A percentile compares a stretch with the other conserved stretches of the same genome.
Evolutionary conservation across 2,113 vertebrate species (phyloP).

Genomic region (Halcyon senegalensis): DNA sequence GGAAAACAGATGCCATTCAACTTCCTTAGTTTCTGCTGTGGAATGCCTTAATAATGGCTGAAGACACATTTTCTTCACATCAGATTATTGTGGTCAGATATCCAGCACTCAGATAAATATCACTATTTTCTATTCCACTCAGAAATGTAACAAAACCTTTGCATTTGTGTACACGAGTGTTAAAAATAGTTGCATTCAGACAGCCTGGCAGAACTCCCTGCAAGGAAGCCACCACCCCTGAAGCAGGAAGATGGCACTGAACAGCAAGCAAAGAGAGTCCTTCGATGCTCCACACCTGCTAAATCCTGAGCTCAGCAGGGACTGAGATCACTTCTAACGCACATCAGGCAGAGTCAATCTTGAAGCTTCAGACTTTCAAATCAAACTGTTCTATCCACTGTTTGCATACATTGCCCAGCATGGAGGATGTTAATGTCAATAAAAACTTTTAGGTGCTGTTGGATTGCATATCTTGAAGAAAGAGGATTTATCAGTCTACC

Average conservation of each 20-base stretch:
- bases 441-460: not conserved
- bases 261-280: too few relatives aligned
- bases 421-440: not conserved
- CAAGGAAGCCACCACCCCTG: not conserved
- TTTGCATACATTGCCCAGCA: not conserved
- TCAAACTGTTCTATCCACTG: not conserved
- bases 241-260: not conserved
- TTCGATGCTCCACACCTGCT: rapidly evolving
- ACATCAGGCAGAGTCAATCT: not conserved
- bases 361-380: not conserved
- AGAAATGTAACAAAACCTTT: rapidly evolving
- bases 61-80: not conserved
- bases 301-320: not conserved
- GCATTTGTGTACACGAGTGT: rapidly evolving
- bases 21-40: not conserved
- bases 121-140: not conserved
- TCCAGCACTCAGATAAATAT: not conserved
- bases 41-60: not conserved
- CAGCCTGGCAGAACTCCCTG: not conserved
- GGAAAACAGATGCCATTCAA: not conserved
- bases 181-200: rapidly evolving
- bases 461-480: not conserved
- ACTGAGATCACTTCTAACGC: not conserved
- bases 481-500: not conserved
- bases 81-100: not conserved